phyloP scores from a whole-genome alignment of 2,888 invertebrate genomes.

The Patella caerulea region DNA sequence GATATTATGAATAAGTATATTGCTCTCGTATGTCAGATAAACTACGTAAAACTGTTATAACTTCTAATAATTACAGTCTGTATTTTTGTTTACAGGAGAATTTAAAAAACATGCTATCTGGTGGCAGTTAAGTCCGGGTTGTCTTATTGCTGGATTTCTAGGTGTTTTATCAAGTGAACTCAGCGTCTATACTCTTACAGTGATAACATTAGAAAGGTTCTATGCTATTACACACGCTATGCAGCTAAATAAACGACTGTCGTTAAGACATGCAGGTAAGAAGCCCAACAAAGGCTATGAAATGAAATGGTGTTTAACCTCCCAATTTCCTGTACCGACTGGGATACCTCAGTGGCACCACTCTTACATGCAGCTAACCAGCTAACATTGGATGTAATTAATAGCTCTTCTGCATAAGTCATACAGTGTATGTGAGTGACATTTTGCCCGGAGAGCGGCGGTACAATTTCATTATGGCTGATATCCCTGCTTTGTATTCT shows the following conservation, averaged over 20 bases:
- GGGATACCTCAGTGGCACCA: too few species aligned
- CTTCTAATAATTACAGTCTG: not conserved
- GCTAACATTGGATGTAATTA: too few species aligned
- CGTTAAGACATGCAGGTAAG: constrained; percentile 84
- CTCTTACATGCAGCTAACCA: too few species aligned
- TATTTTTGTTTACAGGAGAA: constrained; percentile 76
- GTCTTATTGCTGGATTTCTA: constrained; percentile 93
- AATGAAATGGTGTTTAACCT: too few species aligned
- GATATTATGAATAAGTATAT: too few species aligned
- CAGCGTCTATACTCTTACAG: constrained; percentile 94
- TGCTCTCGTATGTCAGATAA: not conserved
- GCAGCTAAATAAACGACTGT: constrained; percentile 95
- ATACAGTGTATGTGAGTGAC: too few species aligned
- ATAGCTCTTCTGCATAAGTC: too few species aligned
- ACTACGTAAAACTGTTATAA: not conserved
- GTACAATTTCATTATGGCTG: too few species aligned
- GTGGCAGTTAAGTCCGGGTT: constrained; percentile 96
- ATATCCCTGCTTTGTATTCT: too few species aligned
- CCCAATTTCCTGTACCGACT: too few species aligned
- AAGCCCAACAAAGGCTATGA: not conserved
- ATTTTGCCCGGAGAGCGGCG: too few species aligned
- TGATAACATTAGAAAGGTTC: constrained; percentile 91
- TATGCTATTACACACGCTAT: constrained; percentile 98
- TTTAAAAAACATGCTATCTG: constrained; percentile 96
- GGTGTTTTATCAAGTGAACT: constrained; percentile 94